A percentile compares a stretch with the other conserved stretches of the same genome.
Evolutionary conservation across 2,113 vertebrate species (phyloP).

Genomic region (Grus americana): DNA sequence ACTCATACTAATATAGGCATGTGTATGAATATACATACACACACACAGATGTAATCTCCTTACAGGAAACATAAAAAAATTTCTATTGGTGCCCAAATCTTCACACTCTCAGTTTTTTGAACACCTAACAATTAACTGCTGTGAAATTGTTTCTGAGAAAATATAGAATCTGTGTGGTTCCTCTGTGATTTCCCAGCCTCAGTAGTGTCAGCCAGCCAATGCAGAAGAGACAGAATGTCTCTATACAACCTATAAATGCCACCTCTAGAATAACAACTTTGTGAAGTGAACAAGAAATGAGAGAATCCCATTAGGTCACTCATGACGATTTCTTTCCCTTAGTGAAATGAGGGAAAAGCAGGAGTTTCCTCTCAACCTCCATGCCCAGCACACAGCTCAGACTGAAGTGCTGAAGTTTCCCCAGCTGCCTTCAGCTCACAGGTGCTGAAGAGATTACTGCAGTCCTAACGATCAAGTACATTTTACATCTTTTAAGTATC

Average conservation of each 20-base stretch:
- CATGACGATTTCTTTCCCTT: background rate
- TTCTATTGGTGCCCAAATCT: background rate
- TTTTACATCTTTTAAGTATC: background rate
- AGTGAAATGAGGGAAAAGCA: background rate
- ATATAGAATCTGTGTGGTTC: background rate
- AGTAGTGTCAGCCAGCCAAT: background rate
- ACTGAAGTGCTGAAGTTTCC: background rate
- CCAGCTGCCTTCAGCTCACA: background rate
- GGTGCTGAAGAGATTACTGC: background rate
- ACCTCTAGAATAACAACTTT: background rate
- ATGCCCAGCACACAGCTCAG: background rate
- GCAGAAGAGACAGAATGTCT: background rate
- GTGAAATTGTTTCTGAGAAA: background rate
- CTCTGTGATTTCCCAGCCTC: background rate
- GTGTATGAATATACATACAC: background rate
- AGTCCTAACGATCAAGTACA: background rate
- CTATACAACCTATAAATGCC: background rate
- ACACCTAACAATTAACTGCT: background rate
- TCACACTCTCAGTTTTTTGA: background rate
- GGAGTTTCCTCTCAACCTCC: background rate
- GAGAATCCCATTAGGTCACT: background rate
- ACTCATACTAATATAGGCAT: background rate
- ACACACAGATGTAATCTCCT: background rate
- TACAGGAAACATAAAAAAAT: background rate
- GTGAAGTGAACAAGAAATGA: background rate